A percentile compares a stretch with the other conserved stretches of the same genome.
Evolutionary conservation across 2,888 invertebrate genomes (phyloP).

Genomic region (Diadromus collaris): DNA sequence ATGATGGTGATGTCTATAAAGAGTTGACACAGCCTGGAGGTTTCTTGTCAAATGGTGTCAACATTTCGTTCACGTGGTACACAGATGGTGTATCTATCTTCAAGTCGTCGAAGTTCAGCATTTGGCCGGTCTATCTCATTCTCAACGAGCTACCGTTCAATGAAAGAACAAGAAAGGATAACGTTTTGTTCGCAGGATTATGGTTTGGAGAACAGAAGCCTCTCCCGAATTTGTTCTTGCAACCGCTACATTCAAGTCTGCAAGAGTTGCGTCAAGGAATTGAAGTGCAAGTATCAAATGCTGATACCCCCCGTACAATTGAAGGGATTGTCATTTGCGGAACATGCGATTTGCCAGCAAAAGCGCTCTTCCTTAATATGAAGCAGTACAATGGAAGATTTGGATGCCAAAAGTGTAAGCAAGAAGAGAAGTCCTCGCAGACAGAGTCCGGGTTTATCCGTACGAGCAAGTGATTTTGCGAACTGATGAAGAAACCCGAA

Average conservation of each 20-base stretch:
- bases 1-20: constrained; percentile 29
- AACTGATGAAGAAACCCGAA: constrained; percentile 12
- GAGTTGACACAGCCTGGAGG: not conserved
- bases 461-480: not conserved
- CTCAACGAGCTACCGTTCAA: constrained; percentile 34
- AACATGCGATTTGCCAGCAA: constrained; percentile 45
- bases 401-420: constrained; percentile 32
- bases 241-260: not conserved
- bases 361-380: constrained; percentile 41
- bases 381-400: constrained; percentile 21
- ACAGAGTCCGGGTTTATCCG: not conserved
- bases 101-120: constrained; percentile 8
- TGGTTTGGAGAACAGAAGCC: constrained; percentile 18
- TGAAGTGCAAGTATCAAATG: not conserved
- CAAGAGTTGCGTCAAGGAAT: not conserved
- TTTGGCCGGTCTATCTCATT: constrained; percentile 24
- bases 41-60: not conserved
- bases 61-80: constrained; percentile 24
- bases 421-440: not conserved
- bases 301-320: not conserved
- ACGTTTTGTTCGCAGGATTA: not conserved
- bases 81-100: constrained; percentile 23
- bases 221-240: not conserved
- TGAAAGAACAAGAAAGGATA: constrained; percentile 8
- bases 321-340: constrained; percentile 11